Evolutionary conservation across 2,113 vertebrate genomes (phyloP), one percentile per base, ranked within the genome.

Genomic region (Gymnarchus niloticus): DNA sequence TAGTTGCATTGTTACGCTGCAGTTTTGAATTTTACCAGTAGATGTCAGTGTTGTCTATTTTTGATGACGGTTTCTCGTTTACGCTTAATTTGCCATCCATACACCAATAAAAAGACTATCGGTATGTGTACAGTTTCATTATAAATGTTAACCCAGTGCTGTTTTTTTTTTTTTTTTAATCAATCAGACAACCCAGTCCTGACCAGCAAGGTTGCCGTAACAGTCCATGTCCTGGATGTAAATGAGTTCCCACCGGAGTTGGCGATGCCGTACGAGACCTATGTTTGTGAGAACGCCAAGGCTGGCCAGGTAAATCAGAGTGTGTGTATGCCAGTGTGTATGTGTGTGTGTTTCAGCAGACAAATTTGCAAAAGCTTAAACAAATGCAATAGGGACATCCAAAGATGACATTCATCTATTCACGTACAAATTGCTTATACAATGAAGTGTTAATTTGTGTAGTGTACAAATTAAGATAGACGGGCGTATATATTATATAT

Each of bases 221-320:
- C 97, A 65, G 95, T 99, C 90, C 97, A 98, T 85, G 95, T 99
- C 52, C 57, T 98, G 91, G 98, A 99, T 93, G 96, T 99, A 90
- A 99, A 99, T 76, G 98, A 99, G 93, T 99, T 98, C 93, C 96
- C 97, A 46, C 98, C 98, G 80, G 97, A 99, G 90, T 95, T 99
- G 56, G 95, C 95, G 87, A 95, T 96, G 59, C 97, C 97, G 0
- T 96, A 97, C 86, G 97, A 99, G 90, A 97, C 96, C 87, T 95
- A 96, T 84, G 97, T 99, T 49, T 99, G 98, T 94, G 98, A 99
- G 90, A 98, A 96, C 85, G 94, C 97, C 89, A 97, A 97, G 92
- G 86, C 91, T 78, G 97, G 97, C 92, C 97, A 99, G 97, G 98
- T 99, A 95, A 52, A 88, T 88, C 46, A 12, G 2, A 4, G 81